phyloP scores from a whole-genome alignment of 2,113 vertebrate genomes.

The Suricata suricatta region DNA sequence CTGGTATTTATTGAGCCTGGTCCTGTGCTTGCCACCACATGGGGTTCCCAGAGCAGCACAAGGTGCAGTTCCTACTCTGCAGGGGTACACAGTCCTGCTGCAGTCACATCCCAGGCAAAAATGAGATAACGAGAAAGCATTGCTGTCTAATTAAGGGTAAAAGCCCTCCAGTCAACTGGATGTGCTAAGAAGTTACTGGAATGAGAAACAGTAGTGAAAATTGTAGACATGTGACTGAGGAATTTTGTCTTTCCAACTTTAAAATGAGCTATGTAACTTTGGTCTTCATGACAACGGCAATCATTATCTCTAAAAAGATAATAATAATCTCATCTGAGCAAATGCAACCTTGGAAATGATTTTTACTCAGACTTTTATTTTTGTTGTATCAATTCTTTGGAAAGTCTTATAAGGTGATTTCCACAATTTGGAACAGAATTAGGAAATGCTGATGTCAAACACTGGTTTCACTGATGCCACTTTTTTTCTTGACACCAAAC shows the following conservation, averaged over 20 bases:
- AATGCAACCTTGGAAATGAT: not conserved
- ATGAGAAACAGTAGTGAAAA: not conserved
- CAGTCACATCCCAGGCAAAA: not conserved
- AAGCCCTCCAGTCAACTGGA: not conserved
- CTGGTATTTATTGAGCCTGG: not conserved
- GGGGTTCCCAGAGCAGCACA: not conserved
- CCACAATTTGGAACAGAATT: not conserved
- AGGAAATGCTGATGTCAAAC: not conserved
- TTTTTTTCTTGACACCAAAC: not conserved
- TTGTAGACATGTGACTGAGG: not conserved
- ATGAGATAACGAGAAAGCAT: not conserved
- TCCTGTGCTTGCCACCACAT: not conserved
- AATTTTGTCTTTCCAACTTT: not conserved
- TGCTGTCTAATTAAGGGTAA: not conserved
- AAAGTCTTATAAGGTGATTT: not conserved
- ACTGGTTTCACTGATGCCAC: not conserved
- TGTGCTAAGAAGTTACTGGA: not conserved
- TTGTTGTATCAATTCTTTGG: not conserved
- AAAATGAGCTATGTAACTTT: not conserved
- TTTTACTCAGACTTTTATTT: not conserved
- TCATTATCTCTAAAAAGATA: conserved; percentile 1
- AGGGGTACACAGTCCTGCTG: not conserved
- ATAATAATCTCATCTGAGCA: not conserved
- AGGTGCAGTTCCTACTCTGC: not conserved
- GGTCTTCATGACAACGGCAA: not conserved